A percentile compares a stretch with the other conserved stretches of the same genome.
Conservation (phyloP, 1,140 invertebrate species). For the Diorhabda elongata region DNA sequence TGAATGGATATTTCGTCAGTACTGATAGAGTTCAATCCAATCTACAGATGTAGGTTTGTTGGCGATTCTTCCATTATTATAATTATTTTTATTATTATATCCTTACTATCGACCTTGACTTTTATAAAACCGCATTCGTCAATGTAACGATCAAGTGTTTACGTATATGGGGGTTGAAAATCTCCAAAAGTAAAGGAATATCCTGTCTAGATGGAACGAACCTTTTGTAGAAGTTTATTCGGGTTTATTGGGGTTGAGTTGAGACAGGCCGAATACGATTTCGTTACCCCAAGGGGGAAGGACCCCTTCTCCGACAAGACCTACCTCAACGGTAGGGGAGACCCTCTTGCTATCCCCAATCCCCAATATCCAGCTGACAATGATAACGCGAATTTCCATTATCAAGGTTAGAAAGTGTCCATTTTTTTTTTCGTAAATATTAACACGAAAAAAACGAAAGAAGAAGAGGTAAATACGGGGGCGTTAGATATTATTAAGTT, state of each 20-base stretch:
- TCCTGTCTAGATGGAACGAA: slow-evolving; percentile 19
- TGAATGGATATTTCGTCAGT: too few relatives aligned
- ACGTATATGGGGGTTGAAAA: background rate
- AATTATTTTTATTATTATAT: too few relatives aligned
- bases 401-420: slow-evolving; percentile 27
- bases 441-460: background rate
- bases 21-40: too few relatives aligned
- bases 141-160: too few relatives aligned
- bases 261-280: slow-evolving; percentile 36
- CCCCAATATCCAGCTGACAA: slow-evolving; percentile 27
- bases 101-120: too few relatives aligned
- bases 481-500: too few relatives aligned
- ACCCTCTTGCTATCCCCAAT: slow-evolving; percentile 30
- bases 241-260: slow-evolving; percentile 28
- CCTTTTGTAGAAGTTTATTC: slow-evolving; percentile 30
- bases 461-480: background rate
- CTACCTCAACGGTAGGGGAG: slow-evolving; percentile 37
- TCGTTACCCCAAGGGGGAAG: slow-evolving; percentile 32
- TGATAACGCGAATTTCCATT: slow-evolving; percentile 32
- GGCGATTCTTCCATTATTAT: too few relatives aligned
- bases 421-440: background rate
- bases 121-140: too few relatives aligned
- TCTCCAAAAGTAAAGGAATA: slow-evolving; percentile 27
- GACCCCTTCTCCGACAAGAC: slow-evolving; percentile 24
- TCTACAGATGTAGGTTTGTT: too few relatives aligned